Evolutionary conservation across 2,888 invertebrate species (phyloP), one percentile per base, ranked within the genome.

Genomic region (Portevinia maculata): DNA sequence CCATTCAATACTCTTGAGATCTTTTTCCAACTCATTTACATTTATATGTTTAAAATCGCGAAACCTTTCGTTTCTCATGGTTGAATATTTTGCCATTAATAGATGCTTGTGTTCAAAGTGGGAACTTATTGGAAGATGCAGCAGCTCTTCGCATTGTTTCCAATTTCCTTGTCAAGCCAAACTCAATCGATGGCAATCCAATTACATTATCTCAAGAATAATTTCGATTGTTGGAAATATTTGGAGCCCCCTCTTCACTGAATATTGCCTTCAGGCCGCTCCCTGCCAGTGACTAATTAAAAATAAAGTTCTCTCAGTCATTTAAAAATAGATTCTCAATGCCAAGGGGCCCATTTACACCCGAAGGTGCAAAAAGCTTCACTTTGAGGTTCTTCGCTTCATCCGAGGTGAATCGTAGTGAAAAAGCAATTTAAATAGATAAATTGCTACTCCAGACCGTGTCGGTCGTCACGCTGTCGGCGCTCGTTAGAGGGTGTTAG

Each of bases 351-450:
- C 9, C 52, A 32, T 55, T 67, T 21, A 1, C 65, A 55, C 62
- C 37, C 57, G 15, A 64, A 71, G 50, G 62, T 48, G 57, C 11
- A 28, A 60, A 64, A 53, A 60, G 59, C 32, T 50, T 57, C 32
- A 41, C 41, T 50, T 65, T 57, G 67, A 67, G 76, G 39, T 62
- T 67, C 17, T n/a, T 11, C 44, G 17, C 6, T 21, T 24, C 28
- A 48, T 6, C 5, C 24, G 32, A 13, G 8, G 32, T 15, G 34
- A 21, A 21, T n/a, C 6, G 34, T 15, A 32, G 30, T n/a, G 37
- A 34, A 37, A 59, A 46, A 32, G 17, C n/a, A 67, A 69, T 62
- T 69, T 57, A 62, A 50, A 75, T 69, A 69, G 67, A 69, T 41
- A 69, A 69, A 62, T n/a, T n/a, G n/a, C n/a, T 50, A 75, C 44